Evolutionary conservation across 2,888 invertebrate genomes (phyloP), one percentile per base, ranked within the genome.

Genomic region (Tetropium fuscum): DNA sequence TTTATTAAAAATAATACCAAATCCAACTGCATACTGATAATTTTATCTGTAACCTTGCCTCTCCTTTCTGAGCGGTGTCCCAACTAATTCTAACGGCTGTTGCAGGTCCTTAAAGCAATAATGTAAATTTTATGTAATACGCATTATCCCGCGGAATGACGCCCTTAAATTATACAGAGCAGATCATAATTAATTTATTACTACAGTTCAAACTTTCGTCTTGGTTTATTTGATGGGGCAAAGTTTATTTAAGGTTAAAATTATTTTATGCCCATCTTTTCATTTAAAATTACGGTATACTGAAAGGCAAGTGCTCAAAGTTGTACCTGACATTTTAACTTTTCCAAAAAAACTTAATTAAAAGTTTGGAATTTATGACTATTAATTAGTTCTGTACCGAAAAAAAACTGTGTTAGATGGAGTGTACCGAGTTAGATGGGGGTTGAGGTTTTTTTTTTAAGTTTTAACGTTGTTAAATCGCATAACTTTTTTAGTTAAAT

Each of bases 301-400:
- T 25, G 10, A 48, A 19, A 34, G 36, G 13, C 22, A 22, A 25
- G 22, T 22, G 38, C 11, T 48, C 36, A 36, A 34, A 48, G 22
- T 36, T 22, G 25, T 48, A 48, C 47, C 32, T 47, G 48, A 48
- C 27, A 19, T 40, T 51, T 51, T 11, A 51, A 40, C 51, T 51
- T 51, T 45, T 15, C n/a, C 16, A 16, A 25, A 49, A 57, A 56
- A 57, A 49, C 27, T 41, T 57, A 44, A 57, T 49, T 57, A 49
- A 57, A 57, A 57, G 18, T 43, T 57, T 30, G 22, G 20, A 36
- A 49, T 57, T 57, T 25, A 48, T 57, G 41, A 36, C 49, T 49
- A 57, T 57, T 57, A 57, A 57, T 57, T 49, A 57, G 49, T 49
- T 57, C 49, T 57, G 49, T 25, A 57, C 48, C 19, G 43, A 49